These are phyloP conservation scores for Penaeus monodon DNA, from an alignment of 2,888 invertebrate species.

Conservation along the genomic window DNA sequence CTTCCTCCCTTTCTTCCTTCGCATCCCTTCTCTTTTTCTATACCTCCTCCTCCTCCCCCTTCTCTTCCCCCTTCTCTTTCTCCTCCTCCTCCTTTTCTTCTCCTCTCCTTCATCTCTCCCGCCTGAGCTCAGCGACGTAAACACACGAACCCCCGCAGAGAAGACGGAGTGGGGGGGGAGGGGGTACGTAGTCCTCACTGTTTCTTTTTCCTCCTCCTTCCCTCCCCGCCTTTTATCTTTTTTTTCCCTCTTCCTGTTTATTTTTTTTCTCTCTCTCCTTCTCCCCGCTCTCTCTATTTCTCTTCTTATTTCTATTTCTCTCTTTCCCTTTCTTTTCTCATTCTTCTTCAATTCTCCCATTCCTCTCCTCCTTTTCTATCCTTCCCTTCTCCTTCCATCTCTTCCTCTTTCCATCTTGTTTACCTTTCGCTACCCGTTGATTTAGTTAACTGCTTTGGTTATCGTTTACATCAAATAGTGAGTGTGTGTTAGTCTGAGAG, in stretches of 20 bases:
- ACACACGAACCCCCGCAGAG: too few relatives aligned
- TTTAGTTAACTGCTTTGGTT: too few relatives aligned
- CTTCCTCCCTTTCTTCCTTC: too few relatives aligned
- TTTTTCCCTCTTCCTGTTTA: not conserved
- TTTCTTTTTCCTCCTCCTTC: not conserved
- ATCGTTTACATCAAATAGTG: too few relatives aligned
- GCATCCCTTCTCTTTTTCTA: too few relatives aligned
- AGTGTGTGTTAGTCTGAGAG: too few relatives aligned
- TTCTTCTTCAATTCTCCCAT: too few relatives aligned
- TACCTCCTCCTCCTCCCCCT: not conserved
- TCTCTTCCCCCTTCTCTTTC: not conserved
- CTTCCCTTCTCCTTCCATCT: not conserved
- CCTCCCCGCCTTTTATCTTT: not conserved
- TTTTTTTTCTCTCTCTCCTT: not conserved
- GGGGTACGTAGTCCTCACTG: not conserved
- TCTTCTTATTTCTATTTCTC: not conserved
- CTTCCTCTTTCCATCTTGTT: not conserved
- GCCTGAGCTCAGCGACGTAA: too few relatives aligned
- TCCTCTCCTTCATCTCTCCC: not conserved
- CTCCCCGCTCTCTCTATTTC: not conserved
- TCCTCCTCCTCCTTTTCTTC: not conserved
- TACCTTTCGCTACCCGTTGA: not conserved
- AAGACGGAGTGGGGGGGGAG: too few relatives aligned
- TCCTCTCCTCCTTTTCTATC: not conserved
- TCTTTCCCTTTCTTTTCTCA: not conserved